Conservation (phyloP, 2,113 vertebrate genomes). For the Elachura formosa region DNA sequence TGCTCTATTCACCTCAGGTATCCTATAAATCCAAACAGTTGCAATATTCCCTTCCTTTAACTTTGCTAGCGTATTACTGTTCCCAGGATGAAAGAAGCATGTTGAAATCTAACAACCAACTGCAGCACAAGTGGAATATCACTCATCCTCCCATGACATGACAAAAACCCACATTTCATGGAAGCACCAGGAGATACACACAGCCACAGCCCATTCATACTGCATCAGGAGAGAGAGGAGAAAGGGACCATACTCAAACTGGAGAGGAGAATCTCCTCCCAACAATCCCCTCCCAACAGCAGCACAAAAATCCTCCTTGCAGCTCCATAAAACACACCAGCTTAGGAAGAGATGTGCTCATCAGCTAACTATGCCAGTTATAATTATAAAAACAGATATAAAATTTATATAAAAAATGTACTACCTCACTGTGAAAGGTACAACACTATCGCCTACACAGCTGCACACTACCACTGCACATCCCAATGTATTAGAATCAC, state of each 20-base stretch:
- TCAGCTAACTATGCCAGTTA: background rate
- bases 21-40: background rate
- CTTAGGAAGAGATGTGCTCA: background rate
- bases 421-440: background rate
- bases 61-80: background rate
- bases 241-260: background rate
- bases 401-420: background rate
- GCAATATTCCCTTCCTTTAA: background rate
- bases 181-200: background rate
- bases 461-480: background rate
- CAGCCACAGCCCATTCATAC: background rate
- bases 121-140: accelerated
- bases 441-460: no score
- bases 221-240: background rate
- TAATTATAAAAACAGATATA: background rate
- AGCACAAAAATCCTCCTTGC: background rate
- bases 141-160: background rate
- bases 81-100: background rate
- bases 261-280: background rate
- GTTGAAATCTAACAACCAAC: background rate
- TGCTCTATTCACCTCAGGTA: background rate
- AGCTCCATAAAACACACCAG: background rate
- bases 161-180: accelerated
- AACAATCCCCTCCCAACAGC: background rate
- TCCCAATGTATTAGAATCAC: background rate